Evolutionary conservation across 2,113 vertebrate genomes (phyloP), one percentile per base, ranked within the genome.

Genomic region (Salvelinus namaycush): DNA sequence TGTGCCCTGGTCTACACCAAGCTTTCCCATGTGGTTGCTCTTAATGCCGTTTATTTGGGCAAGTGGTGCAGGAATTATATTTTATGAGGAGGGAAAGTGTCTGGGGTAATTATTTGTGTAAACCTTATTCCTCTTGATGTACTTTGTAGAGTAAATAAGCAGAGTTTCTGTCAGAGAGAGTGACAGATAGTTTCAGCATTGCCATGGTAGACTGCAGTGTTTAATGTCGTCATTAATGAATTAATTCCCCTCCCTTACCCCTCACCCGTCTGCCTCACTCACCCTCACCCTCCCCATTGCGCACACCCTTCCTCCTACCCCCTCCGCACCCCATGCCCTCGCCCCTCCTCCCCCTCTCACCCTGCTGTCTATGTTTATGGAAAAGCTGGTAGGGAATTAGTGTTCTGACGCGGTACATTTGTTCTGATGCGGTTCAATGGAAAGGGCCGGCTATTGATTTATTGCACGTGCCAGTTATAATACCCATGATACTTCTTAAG

Each of bases 381-480:
- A 81, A 84, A 82, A 84, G 87, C 75, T 88, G 73, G 84, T 76
- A 81, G 84, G 86, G 86, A 89, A 88, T 88, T 87, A 89, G 60
- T 29, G n/a, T 80, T 88, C 71, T 85, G 83, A 76, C 18, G 14
- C n/a, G 85, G 79, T 85, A 75, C 83, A 86, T 87, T 89, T 87
- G 74, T 86, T 79, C 78, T 71, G 76, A 87, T 73, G 57, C 76
- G 89, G 88, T 89, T 89, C 89, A 89, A 75, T 5, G 7, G 65
- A 75, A 83, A 86, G 39, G 81, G 81, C 80, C 79, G 82, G 4
- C 76, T 62, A 71, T 82, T 90, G 86, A 90, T 90, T 89, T 86
- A 92, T 90, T 77, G 34, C 74, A 22, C 82, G 75, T 85, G 85
- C 87, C 86, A 81, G 82, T 80, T 78, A 73, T 77, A 85, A 31